Evolutionary conservation across 1,140 invertebrate genomes (phyloP).

Genomic region (Brachionus koreanus): DNA sequence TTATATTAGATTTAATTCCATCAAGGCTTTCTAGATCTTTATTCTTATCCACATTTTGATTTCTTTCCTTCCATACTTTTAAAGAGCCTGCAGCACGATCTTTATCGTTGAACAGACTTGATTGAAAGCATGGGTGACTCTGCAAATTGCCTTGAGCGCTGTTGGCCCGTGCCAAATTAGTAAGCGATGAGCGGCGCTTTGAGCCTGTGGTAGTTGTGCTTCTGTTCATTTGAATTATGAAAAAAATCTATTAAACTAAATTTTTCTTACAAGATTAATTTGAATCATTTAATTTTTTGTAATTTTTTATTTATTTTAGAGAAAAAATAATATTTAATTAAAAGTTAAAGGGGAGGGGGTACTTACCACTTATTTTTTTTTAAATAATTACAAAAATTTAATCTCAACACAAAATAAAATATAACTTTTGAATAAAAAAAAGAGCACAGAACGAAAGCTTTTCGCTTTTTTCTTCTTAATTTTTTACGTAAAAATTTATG

Average conservation of each 20-base stretch:
- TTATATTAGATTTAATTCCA: conserved; percentile 3
- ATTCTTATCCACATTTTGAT: neutral
- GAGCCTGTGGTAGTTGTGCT: neutral
- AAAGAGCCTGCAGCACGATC: conserved; percentile 50
- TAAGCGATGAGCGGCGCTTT: conserved; percentile 1
- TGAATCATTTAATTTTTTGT: neutral
- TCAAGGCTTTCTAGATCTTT: neutral
- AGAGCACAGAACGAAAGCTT: conserved; percentile 29
- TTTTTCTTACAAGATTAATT: neutral
- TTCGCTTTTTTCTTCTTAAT: neutral
- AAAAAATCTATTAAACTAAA: neutral
- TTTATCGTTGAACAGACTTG: conserved; percentile 49
- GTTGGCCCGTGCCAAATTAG: conserved; percentile 48
- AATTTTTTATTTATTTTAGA: neutral
- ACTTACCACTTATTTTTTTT: neutral
- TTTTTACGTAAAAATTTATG: conserved; percentile 29
- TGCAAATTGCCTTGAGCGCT: conserved; percentile 53
- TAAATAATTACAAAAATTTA: conserved; percentile 1
- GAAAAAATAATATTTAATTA: neutral
- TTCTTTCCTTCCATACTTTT: conserved; percentile 32
- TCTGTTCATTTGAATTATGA: neutral
- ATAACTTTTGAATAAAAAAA: neutral
- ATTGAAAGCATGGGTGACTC: conserved; percentile 50
- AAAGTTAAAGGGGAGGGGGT: neutral
- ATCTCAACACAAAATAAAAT: conserved; percentile 2